phyloP scores from a whole-genome alignment of 2,113 vertebrate genomes.

The Beaufortia kweichowensis region DNA sequence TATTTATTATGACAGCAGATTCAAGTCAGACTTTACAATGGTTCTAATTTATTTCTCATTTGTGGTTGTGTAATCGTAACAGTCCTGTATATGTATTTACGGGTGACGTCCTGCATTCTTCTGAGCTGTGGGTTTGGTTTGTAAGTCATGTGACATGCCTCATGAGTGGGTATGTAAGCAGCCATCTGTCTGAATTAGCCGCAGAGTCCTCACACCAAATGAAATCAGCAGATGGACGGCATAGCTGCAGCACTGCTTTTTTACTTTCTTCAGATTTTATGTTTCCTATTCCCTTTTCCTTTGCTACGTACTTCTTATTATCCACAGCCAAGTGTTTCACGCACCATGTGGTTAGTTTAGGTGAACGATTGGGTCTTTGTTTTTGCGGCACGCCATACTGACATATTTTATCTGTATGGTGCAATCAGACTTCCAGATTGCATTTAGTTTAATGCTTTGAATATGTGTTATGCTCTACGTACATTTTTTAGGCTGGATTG shows the following conservation, averaged over 20 bases:
- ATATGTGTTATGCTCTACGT: background rate
- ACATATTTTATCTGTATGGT: background rate
- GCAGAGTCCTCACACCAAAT: slow-evolving; percentile 31
- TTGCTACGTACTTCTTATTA: background rate
- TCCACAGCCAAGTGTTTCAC: background rate
- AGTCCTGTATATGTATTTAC: slow-evolving; percentile 22
- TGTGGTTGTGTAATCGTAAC: slow-evolving; percentile 17
- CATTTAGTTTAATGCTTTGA: background rate
- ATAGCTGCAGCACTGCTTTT: background rate
- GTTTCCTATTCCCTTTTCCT: background rate
- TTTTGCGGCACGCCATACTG: background rate
- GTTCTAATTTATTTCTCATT: slow-evolving; percentile 26
- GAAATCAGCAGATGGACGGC: slow-evolving; percentile 41
- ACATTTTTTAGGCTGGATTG: background rate
- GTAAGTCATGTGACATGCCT: slow-evolving; percentile 32
- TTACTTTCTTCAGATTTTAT: background rate
- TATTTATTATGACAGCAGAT: slow-evolving; percentile 33
- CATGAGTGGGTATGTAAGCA: slow-evolving; percentile 41
- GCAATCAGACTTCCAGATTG: background rate
- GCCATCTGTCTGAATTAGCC: slow-evolving; percentile 44
- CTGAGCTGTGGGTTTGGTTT: slow-evolving; percentile 25
- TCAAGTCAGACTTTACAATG: slow-evolving; percentile 30
- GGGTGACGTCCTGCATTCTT: slow-evolving; percentile 35
- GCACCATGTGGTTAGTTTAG: background rate
- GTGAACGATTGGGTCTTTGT: background rate